These are phyloP conservation scores for Microtus richardsoni DNA, from an alignment of 2,113 vertebrate genomes.

Conservation along the genomic window DNA sequence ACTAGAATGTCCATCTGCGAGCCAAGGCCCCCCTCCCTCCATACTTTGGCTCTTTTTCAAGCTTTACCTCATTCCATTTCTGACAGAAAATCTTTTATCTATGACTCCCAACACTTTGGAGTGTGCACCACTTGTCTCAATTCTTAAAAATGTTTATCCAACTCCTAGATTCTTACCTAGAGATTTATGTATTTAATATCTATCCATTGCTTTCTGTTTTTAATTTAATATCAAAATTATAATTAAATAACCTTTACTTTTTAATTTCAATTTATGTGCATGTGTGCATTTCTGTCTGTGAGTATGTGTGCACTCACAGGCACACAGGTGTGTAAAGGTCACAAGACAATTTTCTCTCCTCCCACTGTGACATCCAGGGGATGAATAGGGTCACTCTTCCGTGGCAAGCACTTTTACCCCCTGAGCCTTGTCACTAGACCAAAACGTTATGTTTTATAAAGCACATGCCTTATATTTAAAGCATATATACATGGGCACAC, in stretches of 20 bases:
- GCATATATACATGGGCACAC: neutral
- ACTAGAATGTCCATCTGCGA: neutral
- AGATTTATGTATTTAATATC: conserved; percentile 15
- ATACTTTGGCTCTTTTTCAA: neutral
- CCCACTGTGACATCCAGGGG: neutral
- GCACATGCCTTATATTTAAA: neutral
- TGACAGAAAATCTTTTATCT: neutral
- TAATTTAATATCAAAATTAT: neutral
- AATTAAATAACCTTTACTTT: neutral
- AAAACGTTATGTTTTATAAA: conserved; percentile 21
- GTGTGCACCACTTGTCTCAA: neutral
- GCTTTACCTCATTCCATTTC: conserved; percentile 13
- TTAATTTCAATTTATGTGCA: neutral
- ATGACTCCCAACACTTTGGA: neutral
- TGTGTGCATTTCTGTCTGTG: neutral
- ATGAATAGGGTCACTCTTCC: neutral
- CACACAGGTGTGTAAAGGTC: neutral
- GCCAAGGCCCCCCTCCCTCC: neutral
- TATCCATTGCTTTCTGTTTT: neutral
- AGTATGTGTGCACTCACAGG: neutral
- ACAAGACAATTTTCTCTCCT: neutral
- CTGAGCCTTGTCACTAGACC: neutral
- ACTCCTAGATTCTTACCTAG: neutral
- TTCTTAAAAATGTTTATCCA: neutral
- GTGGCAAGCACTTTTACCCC: neutral